Evolutionary conservation across 2,797 vertebrate genomes (phyloP).

Genomic region (Malurus splendens): DNA sequence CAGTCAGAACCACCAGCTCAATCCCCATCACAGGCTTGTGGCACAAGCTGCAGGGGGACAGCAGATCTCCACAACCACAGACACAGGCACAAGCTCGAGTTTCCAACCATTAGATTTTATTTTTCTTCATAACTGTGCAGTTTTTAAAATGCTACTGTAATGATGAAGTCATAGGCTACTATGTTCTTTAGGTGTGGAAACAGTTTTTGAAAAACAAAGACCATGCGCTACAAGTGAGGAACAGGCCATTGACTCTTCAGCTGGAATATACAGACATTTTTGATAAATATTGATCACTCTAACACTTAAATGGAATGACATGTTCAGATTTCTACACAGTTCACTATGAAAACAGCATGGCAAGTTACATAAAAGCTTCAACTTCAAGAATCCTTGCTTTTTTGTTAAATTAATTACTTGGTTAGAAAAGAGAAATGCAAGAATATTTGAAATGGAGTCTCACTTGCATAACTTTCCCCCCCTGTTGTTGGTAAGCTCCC

Average conservation of each 20-base stretch:
- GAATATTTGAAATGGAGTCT: conserved; percentile 10
- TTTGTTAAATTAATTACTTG: neutral
- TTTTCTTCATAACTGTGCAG: conserved; percentile 37
- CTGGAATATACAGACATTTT: conserved; percentile 26
- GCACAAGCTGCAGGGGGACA: fast-evolving
- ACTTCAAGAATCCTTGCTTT: conserved; percentile 5
- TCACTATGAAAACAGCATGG: conserved; percentile 18
- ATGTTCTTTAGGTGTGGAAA: conserved; percentile 23
- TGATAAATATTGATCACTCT: conserved; percentile 40
- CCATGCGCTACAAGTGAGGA: conserved; percentile 40
- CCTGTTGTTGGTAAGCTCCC: neutral
- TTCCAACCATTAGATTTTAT: conserved; percentile 50
- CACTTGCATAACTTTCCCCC: neutral
- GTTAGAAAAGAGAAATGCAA: conserved; percentile 31
- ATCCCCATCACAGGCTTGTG: fast-evolving
- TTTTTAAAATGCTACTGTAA: conserved; percentile 53
- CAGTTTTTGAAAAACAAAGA: conserved; percentile 34
- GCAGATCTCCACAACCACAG: neutral
- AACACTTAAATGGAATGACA: conserved; percentile 53
- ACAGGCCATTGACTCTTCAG: conserved; percentile 21
- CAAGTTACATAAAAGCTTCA: conserved; percentile 43
- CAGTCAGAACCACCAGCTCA: neutral
- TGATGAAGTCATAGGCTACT: neutral
- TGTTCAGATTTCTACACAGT: conserved; percentile 3
- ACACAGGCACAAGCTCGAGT: neutral